Base-by-base conservation (phyloP, 2,888 invertebrate species). In the Carcina quercana region DNA sequence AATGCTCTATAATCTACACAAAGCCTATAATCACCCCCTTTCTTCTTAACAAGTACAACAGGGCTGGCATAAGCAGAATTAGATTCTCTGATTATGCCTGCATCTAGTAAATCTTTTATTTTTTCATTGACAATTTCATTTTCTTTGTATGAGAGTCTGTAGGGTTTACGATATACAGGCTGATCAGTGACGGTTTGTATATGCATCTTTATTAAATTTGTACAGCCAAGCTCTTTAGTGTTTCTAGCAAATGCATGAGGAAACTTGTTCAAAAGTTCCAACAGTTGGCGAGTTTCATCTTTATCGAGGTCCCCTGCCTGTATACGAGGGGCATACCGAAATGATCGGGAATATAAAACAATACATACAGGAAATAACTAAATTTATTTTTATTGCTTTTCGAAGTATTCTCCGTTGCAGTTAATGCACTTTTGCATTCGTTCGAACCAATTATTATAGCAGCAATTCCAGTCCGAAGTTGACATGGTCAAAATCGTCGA, bases 1-100 rank as follows among this genome's bases (percentile, higher is more conserved):
- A 35, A 12, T 2, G 17, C 13, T 5, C 35, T n/a, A 26, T 17
- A 35, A 14, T 35, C 35, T 2, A 35, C 35, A 14, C 35, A 35
- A 5, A 35, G 12, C 10, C 35, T 8, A 5, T 22, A 15, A 11
- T 29, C 29, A 3, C 32, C 32, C 3, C 8, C 13, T 24, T 36
- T 36, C 14, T 36, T 36, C n/a, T 13, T 25, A 2, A 36, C 32
- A 3, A 37, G 7, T 10, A 34, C 12, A 6, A 34, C 15, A 12
- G 34, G 30, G 6, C 25, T 25, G 3, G 34, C 17, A 30, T 30
- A 34, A 1, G 15, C 10, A 7, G 34, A 34, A 7, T 2, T 5
- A 3, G 34, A 25, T 11, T 34, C 34, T 5, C 30, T 5, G 3
- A 34, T 26, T 3, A 34, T 34, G 4, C 19, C 26, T 3, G 15